Base-by-base conservation (phyloP, 2,113 vertebrate species). In the Zootoca vivipara region DNA sequence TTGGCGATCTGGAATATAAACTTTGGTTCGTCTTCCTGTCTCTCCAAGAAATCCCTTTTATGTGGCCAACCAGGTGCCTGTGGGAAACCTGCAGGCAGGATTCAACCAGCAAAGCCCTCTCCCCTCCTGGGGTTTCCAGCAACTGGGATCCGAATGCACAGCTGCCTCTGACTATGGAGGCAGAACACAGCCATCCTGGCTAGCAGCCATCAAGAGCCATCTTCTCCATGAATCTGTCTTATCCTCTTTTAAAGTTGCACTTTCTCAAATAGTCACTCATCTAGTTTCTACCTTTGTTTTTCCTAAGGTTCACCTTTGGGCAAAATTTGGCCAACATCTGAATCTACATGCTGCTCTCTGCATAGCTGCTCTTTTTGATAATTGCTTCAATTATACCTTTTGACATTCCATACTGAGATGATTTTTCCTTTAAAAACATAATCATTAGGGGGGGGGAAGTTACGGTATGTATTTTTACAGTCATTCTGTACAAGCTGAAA, bases 241-340 rank as follows among this genome's bases (percentile, higher is more conserved):
- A 46, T 46, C 1, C 46, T 46, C 46, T 46, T 46, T 46, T 46
- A 46, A 46, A 28, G 22, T 8, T 65, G 3, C 89, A 56, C 83
- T 89, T 91, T 64, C 86, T 30, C 77, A 35, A 38, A 56, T 26
- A 91, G 33, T 20, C n/a, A 28, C 38, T 65, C n/a, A 30, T 78
- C 56, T 24, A 24, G 75, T 88, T 85, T 86, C 82, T 86, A 26
- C 15, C 73, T 18, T 28, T 89, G 15, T 62, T 83, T 83, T n/a
- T 83, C 65, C 67, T 52, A 58, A 10, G 85, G 90, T 82, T 62
- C 90, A 93, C 69, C 73, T 89, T 20, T 62, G 8, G 24, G 52
- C 30, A 67, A 85, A 89, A 70, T 88, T 35, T 28, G 89, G 78
- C 33, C 74, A 88, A 30, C 16, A 86, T 58, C 38, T 75, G 0